Evolutionary conservation across 2,113 vertebrate species (phyloP).

Genomic region (Cheirogaleus medius): DNA sequence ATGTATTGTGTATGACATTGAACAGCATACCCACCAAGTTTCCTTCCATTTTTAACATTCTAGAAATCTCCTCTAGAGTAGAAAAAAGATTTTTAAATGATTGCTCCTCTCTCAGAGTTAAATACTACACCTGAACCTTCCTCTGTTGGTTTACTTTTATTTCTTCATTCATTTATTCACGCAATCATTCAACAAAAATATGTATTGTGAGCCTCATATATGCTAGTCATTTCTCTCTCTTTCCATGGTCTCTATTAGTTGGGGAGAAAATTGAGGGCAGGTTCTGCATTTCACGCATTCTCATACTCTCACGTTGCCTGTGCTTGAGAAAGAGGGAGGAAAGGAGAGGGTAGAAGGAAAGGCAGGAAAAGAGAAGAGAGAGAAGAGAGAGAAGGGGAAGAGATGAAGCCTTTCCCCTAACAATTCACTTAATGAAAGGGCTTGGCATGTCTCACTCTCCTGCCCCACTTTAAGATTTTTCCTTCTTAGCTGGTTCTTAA

Average conservation of each 20-base stretch:
- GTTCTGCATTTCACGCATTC: neutral
- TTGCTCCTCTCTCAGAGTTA: neutral
- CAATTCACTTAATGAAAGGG: neutral
- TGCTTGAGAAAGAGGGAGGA: neutral
- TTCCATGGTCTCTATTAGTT: neutral
- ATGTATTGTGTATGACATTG: neutral
- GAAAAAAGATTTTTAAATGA: neutral
- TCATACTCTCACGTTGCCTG: neutral
- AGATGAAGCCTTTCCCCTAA: neutral
- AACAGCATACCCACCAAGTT: neutral
- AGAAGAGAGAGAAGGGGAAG: neutral
- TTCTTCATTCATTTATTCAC: neutral
- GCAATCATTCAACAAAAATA: neutral
- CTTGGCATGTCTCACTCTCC: neutral
- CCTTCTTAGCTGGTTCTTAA: constrained; percentile 4
- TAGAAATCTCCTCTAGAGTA: neutral
- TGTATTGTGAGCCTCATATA: neutral
- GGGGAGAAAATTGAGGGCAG: neutral
- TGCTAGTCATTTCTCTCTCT: neutral
- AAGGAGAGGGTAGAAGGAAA: neutral
- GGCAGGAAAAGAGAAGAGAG: neutral
- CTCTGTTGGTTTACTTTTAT: neutral
- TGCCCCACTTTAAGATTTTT: neutral
- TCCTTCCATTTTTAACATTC: neutral
- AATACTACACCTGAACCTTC: neutral